Conservation (phyloP, 2,113 vertebrate genomes). For the Carassius carassius region DNA sequence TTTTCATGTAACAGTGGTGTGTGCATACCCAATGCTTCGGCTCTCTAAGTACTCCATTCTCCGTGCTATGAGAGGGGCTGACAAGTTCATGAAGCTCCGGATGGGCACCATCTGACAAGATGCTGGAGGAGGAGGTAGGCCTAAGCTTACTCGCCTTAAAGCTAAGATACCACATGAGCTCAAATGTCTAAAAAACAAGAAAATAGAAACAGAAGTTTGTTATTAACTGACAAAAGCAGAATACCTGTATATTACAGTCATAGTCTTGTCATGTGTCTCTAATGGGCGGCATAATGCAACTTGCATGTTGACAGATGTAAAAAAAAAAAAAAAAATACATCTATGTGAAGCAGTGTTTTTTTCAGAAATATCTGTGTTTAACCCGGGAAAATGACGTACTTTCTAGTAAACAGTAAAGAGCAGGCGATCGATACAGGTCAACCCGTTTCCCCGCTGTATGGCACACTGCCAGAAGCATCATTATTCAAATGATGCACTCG, state of each 20-base stretch:
- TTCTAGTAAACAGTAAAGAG: constrained; percentile 18
- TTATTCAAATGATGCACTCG: not conserved
- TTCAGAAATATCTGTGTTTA: not conserved
- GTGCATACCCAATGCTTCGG: constrained; percentile 67
- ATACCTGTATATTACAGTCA: not conserved
- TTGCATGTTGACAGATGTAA: not conserved
- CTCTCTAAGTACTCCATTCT: constrained; percentile 75
- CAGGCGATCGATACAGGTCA: not conserved
- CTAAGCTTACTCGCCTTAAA: constrained; percentile 38
- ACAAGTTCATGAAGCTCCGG: constrained; percentile 72
- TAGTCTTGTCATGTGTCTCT: not conserved
- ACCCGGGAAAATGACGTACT: not conserved
- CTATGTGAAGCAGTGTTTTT: not conserved
- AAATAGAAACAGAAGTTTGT: not conserved
- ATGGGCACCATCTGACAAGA: constrained; percentile 34
- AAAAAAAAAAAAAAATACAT: not conserved
- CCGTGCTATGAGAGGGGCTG: constrained; percentile 54
- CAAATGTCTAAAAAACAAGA: constrained; percentile 57
- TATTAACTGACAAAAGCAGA: not conserved
- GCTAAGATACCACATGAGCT: constrained; percentile 59
- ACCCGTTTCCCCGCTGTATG: not conserved
- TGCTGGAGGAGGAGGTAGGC: not conserved
- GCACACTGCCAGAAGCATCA: not conserved
- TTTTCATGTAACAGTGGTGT: not conserved
- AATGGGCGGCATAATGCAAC: not conserved